Evolutionary conservation across 2,797 vertebrate genomes (phyloP), one percentile per base, ranked within the genome.

Genomic region (Rhincodon typus): DNA sequence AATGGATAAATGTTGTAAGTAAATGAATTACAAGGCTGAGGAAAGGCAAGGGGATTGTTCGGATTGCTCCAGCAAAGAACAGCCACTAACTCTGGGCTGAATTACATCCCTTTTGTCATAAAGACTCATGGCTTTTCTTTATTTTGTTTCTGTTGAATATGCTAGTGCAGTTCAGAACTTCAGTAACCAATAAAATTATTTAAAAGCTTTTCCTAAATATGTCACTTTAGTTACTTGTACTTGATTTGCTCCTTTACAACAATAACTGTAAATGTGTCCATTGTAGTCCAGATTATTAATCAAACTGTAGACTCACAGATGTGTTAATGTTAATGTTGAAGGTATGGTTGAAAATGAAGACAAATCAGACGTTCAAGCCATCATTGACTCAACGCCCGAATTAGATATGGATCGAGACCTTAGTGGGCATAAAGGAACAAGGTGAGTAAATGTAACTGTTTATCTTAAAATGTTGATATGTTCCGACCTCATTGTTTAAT

Each of bases 361-460:
- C 96, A 98, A 98, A 97, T 99, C 99, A n/a, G 99, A 99, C 97
- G 98, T 99, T 62, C 99, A 99, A 97, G 98, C 98, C 1, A 99
- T 99, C 97, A 99, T 99, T 27, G 99, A 99, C 96, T 99, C 99
- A 3, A 99, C 99, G 67, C 99, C 99, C 62, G 99, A 99, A 97
- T 96, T 99, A 97, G 98, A 99, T 97, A 99, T 99, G 99, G 98
- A 98, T 96, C 98, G 98, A 97, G 98, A 99, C 96, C 97, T 99
- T 42, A 98, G 98, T 87, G 97, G 98, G 96, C 99, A 98, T 97
- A 98, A 97, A 97, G 98, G 98, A 96, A 98, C 99, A 93, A 99
- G 99, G 99, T 99, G 97, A 72, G 67, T 67, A 57, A 13, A 69
- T 46, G 66, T 25, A 67, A 27, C n/a, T 19, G 7, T 27, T 13